Percentiles rank a stretch among this genome's conserved stretches.
Evolutionary conservation across 2,888 invertebrate genomes (phyloP).

Genomic region (Cloeon dipterum): DNA sequence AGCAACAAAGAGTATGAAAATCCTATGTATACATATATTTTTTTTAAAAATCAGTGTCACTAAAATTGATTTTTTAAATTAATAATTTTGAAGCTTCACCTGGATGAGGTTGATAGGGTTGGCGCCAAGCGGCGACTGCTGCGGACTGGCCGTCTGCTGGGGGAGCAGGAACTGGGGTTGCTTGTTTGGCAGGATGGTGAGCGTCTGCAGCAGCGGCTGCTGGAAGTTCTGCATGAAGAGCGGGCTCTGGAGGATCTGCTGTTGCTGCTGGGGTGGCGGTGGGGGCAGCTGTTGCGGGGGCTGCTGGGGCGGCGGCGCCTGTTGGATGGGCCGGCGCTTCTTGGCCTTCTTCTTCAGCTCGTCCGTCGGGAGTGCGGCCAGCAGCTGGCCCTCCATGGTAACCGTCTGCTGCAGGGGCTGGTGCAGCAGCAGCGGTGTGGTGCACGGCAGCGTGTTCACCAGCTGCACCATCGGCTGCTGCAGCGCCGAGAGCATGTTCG

Average conservation of each 20-base stretch:
- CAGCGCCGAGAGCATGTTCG: slow-evolving; percentile 14
- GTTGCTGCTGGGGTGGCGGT: slow-evolving; percentile 4
- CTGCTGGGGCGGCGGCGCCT: too few relatives aligned
- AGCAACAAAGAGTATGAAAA: too few relatives aligned
- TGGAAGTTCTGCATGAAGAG: slow-evolving; percentile 20
- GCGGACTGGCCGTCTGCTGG: slow-evolving; percentile 38
- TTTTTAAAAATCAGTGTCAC: too few relatives aligned
- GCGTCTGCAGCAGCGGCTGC: slow-evolving; percentile 44
- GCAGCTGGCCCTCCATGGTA: slow-evolving; percentile 38
- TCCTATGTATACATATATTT: too few relatives aligned
- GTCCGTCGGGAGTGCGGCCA: too few relatives aligned
- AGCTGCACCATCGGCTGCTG: slow-evolving; percentile 20
- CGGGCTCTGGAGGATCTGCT: slow-evolving; percentile 2
- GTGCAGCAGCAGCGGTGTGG: slow-evolving; percentile 41
- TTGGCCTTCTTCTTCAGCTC: too few relatives aligned
- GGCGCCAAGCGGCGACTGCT: slow-evolving; percentile 56
- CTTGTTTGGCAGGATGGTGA: slow-evolving; percentile 57
- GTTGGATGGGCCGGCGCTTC: too few relatives aligned
- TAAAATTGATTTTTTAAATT: too few relatives aligned
- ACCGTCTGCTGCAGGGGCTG: slow-evolving; percentile 36
- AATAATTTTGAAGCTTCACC: too few relatives aligned
- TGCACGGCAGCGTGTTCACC: slow-evolving; percentile 44
- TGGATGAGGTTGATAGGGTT: slow-evolving; percentile 21
- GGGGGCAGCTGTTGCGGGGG: slow-evolving; percentile 1
- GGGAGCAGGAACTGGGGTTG: neutral